Base-by-base conservation (phyloP, 2,888 invertebrate species). In the Aporophyla nigra region DNA sequence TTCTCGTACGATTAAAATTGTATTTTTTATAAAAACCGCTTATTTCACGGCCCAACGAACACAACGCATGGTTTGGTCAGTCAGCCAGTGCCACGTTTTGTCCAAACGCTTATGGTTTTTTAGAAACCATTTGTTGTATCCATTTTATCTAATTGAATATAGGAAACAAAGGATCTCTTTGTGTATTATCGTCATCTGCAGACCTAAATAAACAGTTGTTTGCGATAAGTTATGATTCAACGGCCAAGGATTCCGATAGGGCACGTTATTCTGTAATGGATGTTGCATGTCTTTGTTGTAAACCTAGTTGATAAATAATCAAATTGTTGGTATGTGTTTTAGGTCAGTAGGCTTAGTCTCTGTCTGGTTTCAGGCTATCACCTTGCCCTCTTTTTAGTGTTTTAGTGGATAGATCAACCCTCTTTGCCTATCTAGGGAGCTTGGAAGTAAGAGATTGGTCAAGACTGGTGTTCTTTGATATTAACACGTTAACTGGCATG, bases 141-240 rank as follows among this genome's bases (percentile, higher is more conserved):
- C 49, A 76, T 84, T 76, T 85, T 87, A 84, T 83, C 78, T 86
- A 87, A 87, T 86, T 84, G 74, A 80, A 74, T 83, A 70, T 78
- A 78, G 65, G 62, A 65, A 79, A 87, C 87, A 88, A 87, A 86
- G 77, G 69, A 43, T 16, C 56, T 54, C 59, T 83, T 54, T 77
- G 54, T 75, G 33, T 10, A 49, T 70, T 85, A 84, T 85, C 80
- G 68, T 87, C 81, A 85, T 88, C 78, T 87, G 87, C 76, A 71
- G 82, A 84, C 88, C 87, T 80, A 87, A 83, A 87, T 88, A 88
- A 81, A 63, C 87, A 87, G 79, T 83, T 81, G 87, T 73, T 74
- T 19, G 71, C 59, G 84, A 87, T 88, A 87, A 88, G 53, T 67
- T 71, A 82, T 85, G 87, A 87, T 74, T 87, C 78, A 86, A 74